Conservation (phyloP, 2,113 vertebrate species). For the Condylura cristata region DNA sequence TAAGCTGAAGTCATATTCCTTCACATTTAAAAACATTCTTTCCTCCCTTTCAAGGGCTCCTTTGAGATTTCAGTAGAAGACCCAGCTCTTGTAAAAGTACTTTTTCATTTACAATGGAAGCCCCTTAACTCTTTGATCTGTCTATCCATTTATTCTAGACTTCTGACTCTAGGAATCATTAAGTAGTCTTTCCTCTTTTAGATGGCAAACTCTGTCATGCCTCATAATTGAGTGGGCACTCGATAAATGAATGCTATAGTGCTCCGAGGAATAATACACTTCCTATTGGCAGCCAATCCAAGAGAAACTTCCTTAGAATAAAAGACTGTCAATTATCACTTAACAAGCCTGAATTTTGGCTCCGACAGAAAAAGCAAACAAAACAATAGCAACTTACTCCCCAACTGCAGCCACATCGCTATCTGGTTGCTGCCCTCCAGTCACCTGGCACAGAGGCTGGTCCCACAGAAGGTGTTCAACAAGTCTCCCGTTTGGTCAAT, state of each 20-base stretch:
- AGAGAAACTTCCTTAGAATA: conserved; percentile 74
- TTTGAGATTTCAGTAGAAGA: conserved; percentile 42
- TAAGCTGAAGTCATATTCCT: not conserved
- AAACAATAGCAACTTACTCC: conserved; percentile 27
- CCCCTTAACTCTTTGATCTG: conserved; percentile 67
- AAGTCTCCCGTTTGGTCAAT: not conserved
- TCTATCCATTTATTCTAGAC: conserved; percentile 63
- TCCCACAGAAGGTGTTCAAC: not conserved
- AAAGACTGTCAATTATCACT: conserved; percentile 73
- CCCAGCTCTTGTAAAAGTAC: conserved; percentile 3
- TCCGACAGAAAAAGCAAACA: conserved; percentile 65
- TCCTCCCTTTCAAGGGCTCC: conserved; percentile 8
- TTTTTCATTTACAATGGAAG: conserved; percentile 25
- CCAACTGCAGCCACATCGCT: not conserved
- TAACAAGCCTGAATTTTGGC: conserved; percentile 74
- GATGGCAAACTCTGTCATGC: conserved; percentile 71
- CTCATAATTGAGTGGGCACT: conserved; percentile 78
- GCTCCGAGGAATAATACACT: conserved; percentile 69
- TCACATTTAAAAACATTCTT: conserved; percentile 20
- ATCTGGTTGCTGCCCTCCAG: conserved; percentile 24
- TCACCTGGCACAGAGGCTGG: conserved; percentile 36
- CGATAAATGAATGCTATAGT: conserved; percentile 71
- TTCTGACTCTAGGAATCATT: conserved; percentile 75
- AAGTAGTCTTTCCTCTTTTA: conserved; percentile 69
- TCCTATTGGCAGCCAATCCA: conserved; percentile 75